phyloP scores from a whole-genome alignment of 2,888 invertebrate genomes.

The Sturmia bella region DNA sequence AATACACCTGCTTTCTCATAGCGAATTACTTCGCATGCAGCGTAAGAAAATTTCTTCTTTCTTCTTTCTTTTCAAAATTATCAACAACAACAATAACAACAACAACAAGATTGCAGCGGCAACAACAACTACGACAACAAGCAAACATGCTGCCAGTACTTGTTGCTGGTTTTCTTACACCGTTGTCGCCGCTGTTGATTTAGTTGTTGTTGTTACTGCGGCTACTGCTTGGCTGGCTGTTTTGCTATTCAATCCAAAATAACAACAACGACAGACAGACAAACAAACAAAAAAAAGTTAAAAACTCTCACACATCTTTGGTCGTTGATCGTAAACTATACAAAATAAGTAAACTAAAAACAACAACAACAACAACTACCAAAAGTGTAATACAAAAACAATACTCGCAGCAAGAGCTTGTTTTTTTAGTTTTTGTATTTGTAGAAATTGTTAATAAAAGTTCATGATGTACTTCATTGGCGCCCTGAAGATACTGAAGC shows the following conservation, averaged over 20 bases:
- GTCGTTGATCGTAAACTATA: slow-evolving; percentile 29
- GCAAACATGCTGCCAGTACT: too few species aligned
- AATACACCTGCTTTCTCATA: slow-evolving; percentile 82
- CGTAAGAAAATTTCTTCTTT: slow-evolving; percentile 78
- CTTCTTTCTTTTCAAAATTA: slow-evolving; percentile 69
- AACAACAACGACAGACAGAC: background rate
- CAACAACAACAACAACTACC: slow-evolving; percentile 1
- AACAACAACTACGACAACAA: slow-evolving; percentile 50
- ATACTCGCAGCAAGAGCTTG: slow-evolving; percentile 5
- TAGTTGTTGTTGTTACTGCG: slow-evolving; percentile 37
- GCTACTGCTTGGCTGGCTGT: slow-evolving; percentile 56
- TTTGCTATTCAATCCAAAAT: slow-evolving; percentile 49
- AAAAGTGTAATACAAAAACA: too few species aligned
- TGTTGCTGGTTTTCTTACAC: slow-evolving; percentile 50
- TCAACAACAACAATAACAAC: slow-evolving; percentile 28
- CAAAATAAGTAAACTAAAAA: slow-evolving; percentile 12
- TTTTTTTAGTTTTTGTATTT: slow-evolving; percentile 43
- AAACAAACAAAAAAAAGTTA: background rate
- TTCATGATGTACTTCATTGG: slow-evolving; percentile 30
- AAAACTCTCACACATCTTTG: slow-evolving; percentile 46
- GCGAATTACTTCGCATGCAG: slow-evolving; percentile 82
- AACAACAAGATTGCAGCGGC: slow-evolving; percentile 59
- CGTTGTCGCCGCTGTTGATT: slow-evolving; percentile 33
- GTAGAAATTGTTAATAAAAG: slow-evolving; percentile 33
- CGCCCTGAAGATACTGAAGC: slow-evolving; percentile 37